phyloP scores from a whole-genome alignment of 2,113 vertebrate genomes.

The Sigmodon hispidus region DNA sequence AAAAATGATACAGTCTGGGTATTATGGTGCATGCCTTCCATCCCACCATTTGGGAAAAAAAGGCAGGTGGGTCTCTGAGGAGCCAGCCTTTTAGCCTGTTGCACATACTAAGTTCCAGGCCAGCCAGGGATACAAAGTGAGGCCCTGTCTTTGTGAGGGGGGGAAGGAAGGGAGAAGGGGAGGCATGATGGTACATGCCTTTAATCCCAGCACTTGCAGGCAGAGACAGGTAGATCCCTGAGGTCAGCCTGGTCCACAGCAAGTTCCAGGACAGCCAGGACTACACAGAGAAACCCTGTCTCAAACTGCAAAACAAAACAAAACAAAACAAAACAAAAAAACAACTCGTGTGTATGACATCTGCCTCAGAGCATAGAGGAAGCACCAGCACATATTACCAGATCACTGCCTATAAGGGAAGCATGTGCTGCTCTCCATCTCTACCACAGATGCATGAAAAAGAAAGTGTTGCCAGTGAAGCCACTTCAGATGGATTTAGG shows the following conservation, averaged over 20 bases:
- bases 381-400: constrained; percentile 75
- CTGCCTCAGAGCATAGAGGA: constrained; percentile 80
- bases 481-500: constrained; percentile 81
- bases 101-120: background rate
- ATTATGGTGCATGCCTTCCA: background rate
- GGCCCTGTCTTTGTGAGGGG: background rate
- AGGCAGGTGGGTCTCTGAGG: background rate
- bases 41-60: background rate
- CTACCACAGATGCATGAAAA: constrained; percentile 66
- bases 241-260: background rate
- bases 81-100: background rate
- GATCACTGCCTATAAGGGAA: constrained; percentile 37
- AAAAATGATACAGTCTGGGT: background rate
- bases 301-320: background rate
- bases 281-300: background rate
- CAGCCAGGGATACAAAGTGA: background rate
- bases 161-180: too few relatives aligned
- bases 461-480: constrained; percentile 29
- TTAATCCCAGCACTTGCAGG: background rate
- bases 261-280: background rate
- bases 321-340: too few relatives aligned
- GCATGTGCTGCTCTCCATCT: constrained; percentile 70
- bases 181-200: background rate
- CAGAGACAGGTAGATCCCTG: background rate
- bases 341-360: too few relatives aligned